Evolutionary conservation across 2,113 vertebrate species (phyloP).

Genomic region (Microtus pennsylvanicus): DNA sequence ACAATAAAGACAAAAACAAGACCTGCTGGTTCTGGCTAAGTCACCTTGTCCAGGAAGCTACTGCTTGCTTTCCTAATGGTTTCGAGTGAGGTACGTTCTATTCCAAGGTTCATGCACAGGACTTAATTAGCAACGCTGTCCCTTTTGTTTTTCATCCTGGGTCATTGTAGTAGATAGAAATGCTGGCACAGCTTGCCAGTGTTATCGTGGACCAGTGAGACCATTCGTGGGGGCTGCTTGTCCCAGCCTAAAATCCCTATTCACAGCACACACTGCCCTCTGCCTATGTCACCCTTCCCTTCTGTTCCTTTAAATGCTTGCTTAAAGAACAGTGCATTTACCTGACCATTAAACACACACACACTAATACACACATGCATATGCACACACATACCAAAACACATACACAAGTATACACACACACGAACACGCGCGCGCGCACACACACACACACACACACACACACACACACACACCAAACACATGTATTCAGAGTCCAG

Average conservation of each 20-base stretch:
- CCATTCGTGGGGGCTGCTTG: neutral
- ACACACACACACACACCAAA: neutral
- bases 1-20: constrained; percentile 27
- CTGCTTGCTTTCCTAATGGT: neutral
- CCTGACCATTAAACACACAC: neutral
- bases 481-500: neutral
- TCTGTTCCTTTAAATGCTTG: neutral
- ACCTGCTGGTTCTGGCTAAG: neutral
- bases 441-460: neutral
- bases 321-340: neutral
- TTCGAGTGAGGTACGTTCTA: constrained; percentile 23
- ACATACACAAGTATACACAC: too few relatives aligned
- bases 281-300: neutral
- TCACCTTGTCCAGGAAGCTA: neutral
- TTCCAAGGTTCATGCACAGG: neutral
- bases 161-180: constrained; percentile 31
- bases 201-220: constrained; percentile 20
- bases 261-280: constrained; percentile 14
- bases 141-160: neutral
- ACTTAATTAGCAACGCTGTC: neutral
- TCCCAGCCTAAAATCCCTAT: constrained; percentile 1
- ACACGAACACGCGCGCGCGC: too few relatives aligned
- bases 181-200: neutral
- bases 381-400: too few relatives aligned
- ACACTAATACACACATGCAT: neutral